phyloP scores from a whole-genome alignment of 2,113 vertebrate genomes.

The Gobius niger region DNA sequence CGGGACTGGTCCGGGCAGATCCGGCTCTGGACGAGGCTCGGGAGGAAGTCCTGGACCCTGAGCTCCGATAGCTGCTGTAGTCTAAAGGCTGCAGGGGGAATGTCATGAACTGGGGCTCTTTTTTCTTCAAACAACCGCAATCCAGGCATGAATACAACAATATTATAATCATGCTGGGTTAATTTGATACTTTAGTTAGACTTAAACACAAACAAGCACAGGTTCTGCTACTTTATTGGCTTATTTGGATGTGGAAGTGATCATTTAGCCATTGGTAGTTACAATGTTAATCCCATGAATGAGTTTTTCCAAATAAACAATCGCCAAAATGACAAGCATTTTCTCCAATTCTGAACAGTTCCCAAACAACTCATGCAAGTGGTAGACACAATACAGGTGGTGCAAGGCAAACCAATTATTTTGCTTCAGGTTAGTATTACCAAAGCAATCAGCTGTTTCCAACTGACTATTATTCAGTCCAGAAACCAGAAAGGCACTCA shows the following conservation, averaged over 20 bases:
- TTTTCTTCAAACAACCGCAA: background rate
- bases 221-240: too few species aligned
- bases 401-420: too few species aligned
- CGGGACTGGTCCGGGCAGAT: slow-evolving; percentile 91
- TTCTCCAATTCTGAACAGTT: too few species aligned
- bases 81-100: slow-evolving; percentile 83
- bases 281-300: too few species aligned
- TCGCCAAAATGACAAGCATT: too few species aligned
- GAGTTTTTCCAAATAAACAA: too few species aligned
- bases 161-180: background rate
- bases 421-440: too few species aligned
- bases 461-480: background rate
- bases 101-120: background rate
- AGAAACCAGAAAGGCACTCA: slow-evolving; percentile 4
- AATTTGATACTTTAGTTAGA: background rate
- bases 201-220: too few species aligned
- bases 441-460: background rate
- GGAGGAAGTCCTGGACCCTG: slow-evolving; percentile 88
- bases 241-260: too few species aligned
- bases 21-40: slow-evolving; percentile 90
- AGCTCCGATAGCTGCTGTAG: slow-evolving; percentile 82
- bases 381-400: too few species aligned
- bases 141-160: slow-evolving; percentile 3
- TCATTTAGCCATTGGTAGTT: too few species aligned
- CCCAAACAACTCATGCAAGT: too few species aligned